Evolutionary conservation across 2,888 invertebrate genomes (phyloP).

Genomic region (Kuschelorhynchus macadamiae): DNA sequence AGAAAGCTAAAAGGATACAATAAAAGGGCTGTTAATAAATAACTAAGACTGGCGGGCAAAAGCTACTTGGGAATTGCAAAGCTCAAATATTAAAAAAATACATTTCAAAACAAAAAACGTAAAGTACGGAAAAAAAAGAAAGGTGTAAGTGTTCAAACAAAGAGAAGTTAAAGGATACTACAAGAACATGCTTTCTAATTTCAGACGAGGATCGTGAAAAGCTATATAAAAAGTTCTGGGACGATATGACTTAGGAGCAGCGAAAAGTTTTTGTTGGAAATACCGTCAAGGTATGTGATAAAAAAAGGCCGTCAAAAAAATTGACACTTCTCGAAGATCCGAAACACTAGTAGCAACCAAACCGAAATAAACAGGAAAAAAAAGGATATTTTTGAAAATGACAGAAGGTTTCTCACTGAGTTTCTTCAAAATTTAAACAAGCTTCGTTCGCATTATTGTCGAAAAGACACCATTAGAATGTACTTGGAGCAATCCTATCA

Average conservation of each 20-base stretch:
- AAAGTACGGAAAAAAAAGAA: constrained; percentile 20
- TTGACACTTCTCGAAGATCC: constrained; percentile 12
- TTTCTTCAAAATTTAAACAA: constrained; percentile 2
- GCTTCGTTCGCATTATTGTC: neutral
- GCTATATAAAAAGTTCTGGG: no score
- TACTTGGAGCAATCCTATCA: neutral
- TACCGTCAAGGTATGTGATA: constrained; percentile 16
- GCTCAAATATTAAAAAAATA: constrained; percentile 23
- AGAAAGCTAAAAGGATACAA: constrained; percentile 24
- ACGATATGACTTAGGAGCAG: neutral
- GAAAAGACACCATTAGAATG: neutral
- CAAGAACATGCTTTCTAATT: constrained; percentile 2
- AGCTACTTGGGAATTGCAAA: constrained; percentile 29
- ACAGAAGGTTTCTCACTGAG: no score
- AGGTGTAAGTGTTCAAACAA: constrained; percentile 13
- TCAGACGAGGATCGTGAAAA: neutral
- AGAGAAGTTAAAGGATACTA: constrained; percentile 13
- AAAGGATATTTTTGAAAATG: neutral
- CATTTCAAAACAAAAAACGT: constrained; percentile 19
- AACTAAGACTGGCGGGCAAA: constrained; percentile 23
- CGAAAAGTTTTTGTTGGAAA: constrained; percentile 4
- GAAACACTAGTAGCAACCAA: neutral
- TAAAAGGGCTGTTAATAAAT: constrained; percentile 27
- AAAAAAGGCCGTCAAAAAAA: constrained; percentile 15
- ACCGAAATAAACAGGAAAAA: neutral